Evolutionary conservation across 2,797 vertebrate genomes (phyloP).

Genomic region (Taenioides sp.): DNA sequence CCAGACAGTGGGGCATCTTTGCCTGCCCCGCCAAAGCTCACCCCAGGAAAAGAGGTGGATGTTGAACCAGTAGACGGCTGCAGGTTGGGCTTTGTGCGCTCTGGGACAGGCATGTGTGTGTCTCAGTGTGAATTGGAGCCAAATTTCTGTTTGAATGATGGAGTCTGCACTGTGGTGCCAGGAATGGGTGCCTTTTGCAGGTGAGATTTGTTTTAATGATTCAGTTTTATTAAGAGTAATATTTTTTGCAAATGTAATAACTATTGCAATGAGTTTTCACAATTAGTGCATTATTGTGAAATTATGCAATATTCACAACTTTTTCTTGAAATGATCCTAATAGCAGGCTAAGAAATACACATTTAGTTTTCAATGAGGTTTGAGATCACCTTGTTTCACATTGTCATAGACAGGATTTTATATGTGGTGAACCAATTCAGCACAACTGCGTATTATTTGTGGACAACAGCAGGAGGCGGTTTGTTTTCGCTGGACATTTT

Average conservation of each 20-base stretch:
- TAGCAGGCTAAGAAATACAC: background rate
- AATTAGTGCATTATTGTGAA: background rate
- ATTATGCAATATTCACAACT: background rate
- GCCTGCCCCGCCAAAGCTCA: slow-evolving; percentile 39
- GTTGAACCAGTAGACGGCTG: slow-evolving; percentile 77
- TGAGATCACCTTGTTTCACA: background rate
- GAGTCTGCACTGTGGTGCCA: slow-evolving; percentile 89
- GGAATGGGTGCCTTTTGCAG: slow-evolving; percentile 91
- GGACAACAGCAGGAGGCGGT: slow-evolving; percentile 11
- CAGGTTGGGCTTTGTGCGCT: slow-evolving; percentile 82
- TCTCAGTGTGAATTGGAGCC: slow-evolving; percentile 86
- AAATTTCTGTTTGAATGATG: slow-evolving; percentile 90
- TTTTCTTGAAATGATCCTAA: background rate
- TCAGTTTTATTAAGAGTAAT: background rate
- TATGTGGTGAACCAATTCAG: background rate
- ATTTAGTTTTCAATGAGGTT: background rate
- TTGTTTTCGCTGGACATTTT: slow-evolving; percentile 22
- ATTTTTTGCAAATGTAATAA: background rate
- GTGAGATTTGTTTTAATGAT: slow-evolving; percentile 64
- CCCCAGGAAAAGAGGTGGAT: slow-evolving; percentile 29
- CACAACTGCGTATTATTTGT: background rate
- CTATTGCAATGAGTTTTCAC: no score
- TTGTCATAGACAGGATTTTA: background rate
- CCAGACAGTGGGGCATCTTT: slow-evolving; percentile 35
- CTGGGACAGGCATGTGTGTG: slow-evolving; percentile 79